Base-by-base conservation (phyloP, 1,140 invertebrate genomes). In the Neotoxoptera formosana region DNA sequence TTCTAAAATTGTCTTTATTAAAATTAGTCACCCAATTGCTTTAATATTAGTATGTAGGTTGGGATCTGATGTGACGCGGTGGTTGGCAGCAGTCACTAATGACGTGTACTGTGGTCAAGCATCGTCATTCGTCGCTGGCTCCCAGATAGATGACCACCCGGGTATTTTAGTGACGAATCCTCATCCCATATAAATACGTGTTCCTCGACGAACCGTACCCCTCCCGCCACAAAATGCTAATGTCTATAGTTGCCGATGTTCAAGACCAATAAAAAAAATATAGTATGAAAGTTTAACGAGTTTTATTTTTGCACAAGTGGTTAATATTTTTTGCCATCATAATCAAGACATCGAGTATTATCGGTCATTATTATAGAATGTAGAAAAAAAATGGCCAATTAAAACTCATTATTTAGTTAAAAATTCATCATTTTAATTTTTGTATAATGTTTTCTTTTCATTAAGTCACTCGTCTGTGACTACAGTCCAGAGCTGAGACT, bases 351-450 rank as follows among this genome's bases (percentile, higher is more conserved):
- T 76, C 14, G n/a, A 76, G 14, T 76, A 76, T 76, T 17, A 76
- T 76, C n/a, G n/a, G n/a, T n/a, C n/a, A n/a, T 76, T n/a, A n/a
- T 17, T 2, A 76, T n/a, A 76, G 20, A 76, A 76, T 25, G 56
- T 8, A 56, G 25, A 25, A n/a, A 76, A 67, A 67, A 17, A n/a
- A n/a, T n/a, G 60, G 60, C 14, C 30, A n/a, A 76, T 76, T n/a
- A 76, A 76, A 76, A n/a, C 60, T 11, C 30, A 76, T 67, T n/a
- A 67, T 76, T n/a, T 20, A n/a, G 30, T 76, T 76, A 76, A 76
- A 76, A 76, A n/a, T 76, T n/a, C 60, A 76, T 76, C 60, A n/a
- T 76, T 76, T 76, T 76, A 76, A 76, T 76, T n/a, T n/a, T 76
- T 34, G 6, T 34, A 76, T 41, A 41, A 41, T n/a, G 60, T n/a